Percentiles rank a stretch among this genome's conserved stretches.
Conservation (phyloP, 2,797 vertebrate genomes). For the Echiichthys vipera region DNA sequence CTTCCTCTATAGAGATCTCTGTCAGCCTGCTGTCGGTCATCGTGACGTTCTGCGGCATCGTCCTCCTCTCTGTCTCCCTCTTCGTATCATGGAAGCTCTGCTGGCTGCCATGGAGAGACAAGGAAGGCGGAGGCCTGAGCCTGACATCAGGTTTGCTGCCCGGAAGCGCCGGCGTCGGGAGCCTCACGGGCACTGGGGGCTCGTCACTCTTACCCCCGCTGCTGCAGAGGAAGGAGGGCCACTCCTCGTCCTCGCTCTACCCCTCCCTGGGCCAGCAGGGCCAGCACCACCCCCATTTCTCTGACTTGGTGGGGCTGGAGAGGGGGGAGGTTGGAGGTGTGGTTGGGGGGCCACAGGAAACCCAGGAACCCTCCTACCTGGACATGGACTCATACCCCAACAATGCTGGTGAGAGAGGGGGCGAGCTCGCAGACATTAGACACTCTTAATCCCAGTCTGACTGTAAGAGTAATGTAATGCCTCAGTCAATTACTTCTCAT, state of each 20-base stretch:
- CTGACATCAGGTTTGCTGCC: slow-evolving; percentile 87
- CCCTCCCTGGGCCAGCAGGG: slow-evolving; percentile 87
- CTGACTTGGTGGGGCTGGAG: slow-evolving; percentile 88
- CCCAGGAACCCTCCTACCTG: slow-evolving; percentile 92
- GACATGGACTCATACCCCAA: slow-evolving; percentile 94
- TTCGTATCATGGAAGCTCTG: slow-evolving; percentile 98
- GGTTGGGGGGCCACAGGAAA: slow-evolving; percentile 86
- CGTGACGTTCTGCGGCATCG: slow-evolving; percentile 94
- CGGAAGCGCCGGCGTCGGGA: slow-evolving; percentile 81
- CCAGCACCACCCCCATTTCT: slow-evolving; percentile 89
- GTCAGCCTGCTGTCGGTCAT: slow-evolving; percentile 95
- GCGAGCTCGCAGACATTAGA: neutral
- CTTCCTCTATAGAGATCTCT: slow-evolving; percentile 87
- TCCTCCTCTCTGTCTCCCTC: slow-evolving; percentile 93
- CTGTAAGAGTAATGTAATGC: slow-evolving; percentile 20
- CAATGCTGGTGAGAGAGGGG: slow-evolving; percentile 82
- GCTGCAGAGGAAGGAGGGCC: slow-evolving; percentile 88
- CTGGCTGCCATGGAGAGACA: slow-evolving; percentile 96
- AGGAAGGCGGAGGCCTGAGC: slow-evolving; percentile 88
- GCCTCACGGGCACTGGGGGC: slow-evolving; percentile 78
- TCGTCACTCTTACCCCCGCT: slow-evolving; percentile 85
- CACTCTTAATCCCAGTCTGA: slow-evolving; percentile 12
- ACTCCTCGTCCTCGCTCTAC: slow-evolving; percentile 87
- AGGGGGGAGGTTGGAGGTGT: slow-evolving; percentile 82
- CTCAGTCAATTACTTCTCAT: slow-evolving; percentile 21